Evolutionary conservation across 2,797 vertebrate genomes (phyloP).

Genomic region (Clarias pachynema): DNA sequence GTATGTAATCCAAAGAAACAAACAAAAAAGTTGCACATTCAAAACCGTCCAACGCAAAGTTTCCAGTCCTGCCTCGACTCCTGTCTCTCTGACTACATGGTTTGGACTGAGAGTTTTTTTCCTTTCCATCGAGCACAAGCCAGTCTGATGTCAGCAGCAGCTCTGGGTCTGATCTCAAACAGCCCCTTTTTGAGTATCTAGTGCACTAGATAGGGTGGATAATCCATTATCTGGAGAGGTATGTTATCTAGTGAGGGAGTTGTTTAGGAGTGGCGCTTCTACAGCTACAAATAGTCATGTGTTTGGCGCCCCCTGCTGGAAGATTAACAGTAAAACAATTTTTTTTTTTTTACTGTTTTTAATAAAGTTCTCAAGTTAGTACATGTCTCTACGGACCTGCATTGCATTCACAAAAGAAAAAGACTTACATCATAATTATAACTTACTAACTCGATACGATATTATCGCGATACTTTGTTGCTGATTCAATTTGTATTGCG

Average conservation of each 20-base stretch:
- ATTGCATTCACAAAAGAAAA: too few species aligned
- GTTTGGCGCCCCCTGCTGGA: constrained; percentile 30
- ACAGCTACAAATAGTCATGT: neutral
- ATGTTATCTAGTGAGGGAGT: neutral
- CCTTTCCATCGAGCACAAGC: constrained; percentile 60
- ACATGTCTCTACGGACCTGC: too few species aligned
- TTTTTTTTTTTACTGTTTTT: too few species aligned
- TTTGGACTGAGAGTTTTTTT: constrained; percentile 52
- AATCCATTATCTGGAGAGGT: neutral
- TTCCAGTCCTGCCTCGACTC: constrained; percentile 58
- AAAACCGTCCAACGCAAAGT: constrained; percentile 62
- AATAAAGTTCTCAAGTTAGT: too few species aligned
- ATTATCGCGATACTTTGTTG: too few species aligned
- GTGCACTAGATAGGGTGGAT: constrained; percentile 25
- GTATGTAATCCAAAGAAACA: constrained; percentile 58
- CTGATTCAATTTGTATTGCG: too few species aligned
- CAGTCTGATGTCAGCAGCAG: constrained; percentile 73
- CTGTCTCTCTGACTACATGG: constrained; percentile 53
- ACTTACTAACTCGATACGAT: too few species aligned
- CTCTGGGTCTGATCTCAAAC: neutral
- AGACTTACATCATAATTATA: too few species aligned
- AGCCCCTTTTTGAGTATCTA: neutral
- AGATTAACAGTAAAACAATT: too few species aligned
- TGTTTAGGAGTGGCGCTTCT: neutral
- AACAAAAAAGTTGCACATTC: neutral